Evolutionary conservation across 2,888 invertebrate species (phyloP).

Genomic region (Prenolepis imparis): DNA sequence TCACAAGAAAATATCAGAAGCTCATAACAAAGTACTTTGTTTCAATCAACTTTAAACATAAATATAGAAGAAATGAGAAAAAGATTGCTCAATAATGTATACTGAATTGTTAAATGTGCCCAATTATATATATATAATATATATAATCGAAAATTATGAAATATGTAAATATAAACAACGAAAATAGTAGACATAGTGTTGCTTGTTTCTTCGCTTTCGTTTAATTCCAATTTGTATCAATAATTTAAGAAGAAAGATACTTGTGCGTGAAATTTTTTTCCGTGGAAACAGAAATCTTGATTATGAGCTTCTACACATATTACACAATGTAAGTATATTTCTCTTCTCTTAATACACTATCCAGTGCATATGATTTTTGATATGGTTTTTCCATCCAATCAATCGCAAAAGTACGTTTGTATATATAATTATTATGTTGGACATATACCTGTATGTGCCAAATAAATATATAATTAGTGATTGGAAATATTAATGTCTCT

Average conservation of each 20-base stretch:
- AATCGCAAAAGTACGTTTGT: slow-evolving; percentile 54
- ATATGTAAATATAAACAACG: slow-evolving; percentile 62
- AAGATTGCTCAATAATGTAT: slow-evolving; percentile 62
- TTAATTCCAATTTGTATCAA: neutral
- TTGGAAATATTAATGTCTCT: slow-evolving; percentile 34
- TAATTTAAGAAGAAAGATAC: neutral
- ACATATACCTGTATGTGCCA: slow-evolving; percentile 77
- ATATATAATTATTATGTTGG: slow-evolving; percentile 67
- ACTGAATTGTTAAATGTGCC: slow-evolving; percentile 30
- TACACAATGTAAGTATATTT: neutral
- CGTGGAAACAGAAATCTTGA: slow-evolving; percentile 13
- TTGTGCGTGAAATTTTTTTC: neutral
- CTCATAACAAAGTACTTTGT: slow-evolving; percentile 40
- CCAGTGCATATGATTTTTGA: slow-evolving; percentile 12
- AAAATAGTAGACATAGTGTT: slow-evolving; percentile 34
- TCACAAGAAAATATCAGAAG: slow-evolving; percentile 15
- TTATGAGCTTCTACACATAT: slow-evolving; percentile 42
- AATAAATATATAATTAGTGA: slow-evolving; percentile 73
- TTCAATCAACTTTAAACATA: slow-evolving; percentile 13
- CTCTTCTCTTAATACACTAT: slow-evolving; percentile 18
- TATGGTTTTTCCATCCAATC: slow-evolving; percentile 4
- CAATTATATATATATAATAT: slow-evolving; percentile 46
- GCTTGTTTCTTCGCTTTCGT: neutral
- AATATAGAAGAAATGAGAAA: slow-evolving; percentile 22
- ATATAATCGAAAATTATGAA: slow-evolving; percentile 5